Conservation (phyloP, 2,797 vertebrate species). For the Hylomyscus alleni region DNA sequence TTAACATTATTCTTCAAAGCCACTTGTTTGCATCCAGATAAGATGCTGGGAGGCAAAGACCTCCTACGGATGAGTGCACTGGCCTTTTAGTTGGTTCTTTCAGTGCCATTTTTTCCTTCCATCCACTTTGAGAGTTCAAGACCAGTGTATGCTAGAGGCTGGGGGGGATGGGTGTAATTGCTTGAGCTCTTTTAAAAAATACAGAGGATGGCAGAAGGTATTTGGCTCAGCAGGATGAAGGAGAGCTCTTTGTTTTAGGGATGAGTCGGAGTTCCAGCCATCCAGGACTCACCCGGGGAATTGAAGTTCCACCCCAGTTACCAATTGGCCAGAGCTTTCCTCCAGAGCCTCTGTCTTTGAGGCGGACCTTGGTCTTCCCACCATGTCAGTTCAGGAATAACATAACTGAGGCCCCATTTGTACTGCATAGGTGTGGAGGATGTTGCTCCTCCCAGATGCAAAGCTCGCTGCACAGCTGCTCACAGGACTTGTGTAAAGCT, state of each 20-base stretch:
- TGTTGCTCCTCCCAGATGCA: background rate
- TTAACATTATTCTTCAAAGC: background rate
- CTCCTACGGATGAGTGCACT: background rate
- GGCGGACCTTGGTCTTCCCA: background rate
- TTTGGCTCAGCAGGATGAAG: background rate
- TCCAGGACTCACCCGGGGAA: background rate
- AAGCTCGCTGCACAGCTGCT: background rate
- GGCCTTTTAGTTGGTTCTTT: background rate
- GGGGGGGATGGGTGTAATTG: background rate
- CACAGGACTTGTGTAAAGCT: background rate
- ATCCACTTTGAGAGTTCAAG: background rate
- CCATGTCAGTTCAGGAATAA: background rate
- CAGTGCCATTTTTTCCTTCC: background rate
- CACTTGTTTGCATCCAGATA: background rate
- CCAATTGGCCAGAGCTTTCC: background rate
- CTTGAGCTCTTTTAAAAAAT: background rate
- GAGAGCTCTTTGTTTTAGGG: background rate
- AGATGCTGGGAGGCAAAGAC: background rate
- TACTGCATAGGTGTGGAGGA: background rate
- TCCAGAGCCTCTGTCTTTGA: background rate
- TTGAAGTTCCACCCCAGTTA: background rate
- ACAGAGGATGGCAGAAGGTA: background rate
- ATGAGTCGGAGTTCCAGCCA: background rate
- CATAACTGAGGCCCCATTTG: background rate
- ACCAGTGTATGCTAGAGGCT: background rate